Evolutionary conservation across 2,113 vertebrate species (phyloP), one percentile per base, ranked within the genome.

Genomic region (Apeltes quadracus): DNA sequence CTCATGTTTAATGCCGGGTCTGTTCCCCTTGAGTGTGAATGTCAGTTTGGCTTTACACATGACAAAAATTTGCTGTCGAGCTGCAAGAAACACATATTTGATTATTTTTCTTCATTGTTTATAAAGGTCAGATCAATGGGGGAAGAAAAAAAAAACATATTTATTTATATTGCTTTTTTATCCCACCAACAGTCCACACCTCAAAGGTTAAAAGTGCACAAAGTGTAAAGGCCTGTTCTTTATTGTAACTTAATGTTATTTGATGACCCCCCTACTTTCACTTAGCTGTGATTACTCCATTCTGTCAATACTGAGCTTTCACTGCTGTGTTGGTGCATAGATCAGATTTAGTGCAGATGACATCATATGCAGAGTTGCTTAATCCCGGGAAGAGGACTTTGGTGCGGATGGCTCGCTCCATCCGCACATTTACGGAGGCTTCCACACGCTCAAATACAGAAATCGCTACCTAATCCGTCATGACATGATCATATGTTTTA

Each of bases 371-470:
- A 76, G 79, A 78, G 82, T 71, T 82, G 71, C 59, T 78, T 91
- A 91, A 91, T 90, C 90, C 88, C 72, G 68, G 69, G 46, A 81
- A 88, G 77, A 78, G 81, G 76, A 85, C 80, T 79, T 59, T 79
- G 57, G 54, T 12, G 58, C 67, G 67, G 58, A 80, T 79, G 66
- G 61, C 54, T 69, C 29, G 22, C 69, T 68, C 69, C 48, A 43
- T 65, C 70, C 46, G 64, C 53, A 57, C 62, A 74, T 79, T 29
- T 64, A 53, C 11, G 7, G 63, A 51, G 67, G 69, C 69, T 34
- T 44, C 58, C 38, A 29, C 29, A 67, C 61, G 82, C 75, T 84
- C 66, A 82, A 86, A 77, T 78, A 34, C 72, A 78, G 63, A 80
- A 80, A 69, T 39, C 41, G 54, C 46, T 66, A 58, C 76, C 27